Conservation (phyloP, 2,888 invertebrate species). For the Microctonus aethiopoides region DNA sequence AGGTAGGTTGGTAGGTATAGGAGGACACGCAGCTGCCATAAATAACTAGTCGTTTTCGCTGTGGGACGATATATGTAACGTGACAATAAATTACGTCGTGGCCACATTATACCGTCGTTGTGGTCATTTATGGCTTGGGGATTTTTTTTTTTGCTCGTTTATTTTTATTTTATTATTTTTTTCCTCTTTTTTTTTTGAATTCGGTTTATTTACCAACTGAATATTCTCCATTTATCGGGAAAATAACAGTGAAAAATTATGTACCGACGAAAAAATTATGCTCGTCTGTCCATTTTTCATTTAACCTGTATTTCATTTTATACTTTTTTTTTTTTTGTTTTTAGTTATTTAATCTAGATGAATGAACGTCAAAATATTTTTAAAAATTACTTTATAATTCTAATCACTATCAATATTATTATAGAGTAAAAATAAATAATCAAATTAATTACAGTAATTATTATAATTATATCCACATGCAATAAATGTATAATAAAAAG, state of each 20-base stretch:
- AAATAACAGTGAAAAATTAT: conserved; percentile 8
- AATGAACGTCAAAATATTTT: background rate
- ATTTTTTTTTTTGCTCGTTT: conserved; percentile 6
- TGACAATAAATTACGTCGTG: conserved; percentile 34
- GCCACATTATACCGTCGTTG: conserved; percentile 37
- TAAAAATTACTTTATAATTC: background rate
- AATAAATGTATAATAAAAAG: too few species aligned
- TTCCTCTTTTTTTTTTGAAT: background rate
- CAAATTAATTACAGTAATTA: background rate
- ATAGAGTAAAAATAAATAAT: background rate
- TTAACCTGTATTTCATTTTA: background rate
- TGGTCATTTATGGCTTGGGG: conserved; percentile 31
- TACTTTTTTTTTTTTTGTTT: background rate
- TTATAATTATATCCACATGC: background rate
- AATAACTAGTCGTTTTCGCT: conserved; percentile 25
- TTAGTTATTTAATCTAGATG: background rate
- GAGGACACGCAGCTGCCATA: conserved; percentile 37
- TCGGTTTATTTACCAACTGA: background rate
- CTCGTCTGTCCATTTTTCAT: background rate
- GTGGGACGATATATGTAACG: conserved; percentile 32
- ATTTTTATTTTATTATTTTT: conserved; percentile 12
- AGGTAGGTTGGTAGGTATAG: conserved; percentile 1
- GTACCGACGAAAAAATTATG: background rate
- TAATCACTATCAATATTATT: too few species aligned
- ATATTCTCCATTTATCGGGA: conserved; percentile 16